Evolutionary conservation across 2,888 invertebrate genomes (phyloP).

Genomic region (Steinernema scapterisci): DNA sequence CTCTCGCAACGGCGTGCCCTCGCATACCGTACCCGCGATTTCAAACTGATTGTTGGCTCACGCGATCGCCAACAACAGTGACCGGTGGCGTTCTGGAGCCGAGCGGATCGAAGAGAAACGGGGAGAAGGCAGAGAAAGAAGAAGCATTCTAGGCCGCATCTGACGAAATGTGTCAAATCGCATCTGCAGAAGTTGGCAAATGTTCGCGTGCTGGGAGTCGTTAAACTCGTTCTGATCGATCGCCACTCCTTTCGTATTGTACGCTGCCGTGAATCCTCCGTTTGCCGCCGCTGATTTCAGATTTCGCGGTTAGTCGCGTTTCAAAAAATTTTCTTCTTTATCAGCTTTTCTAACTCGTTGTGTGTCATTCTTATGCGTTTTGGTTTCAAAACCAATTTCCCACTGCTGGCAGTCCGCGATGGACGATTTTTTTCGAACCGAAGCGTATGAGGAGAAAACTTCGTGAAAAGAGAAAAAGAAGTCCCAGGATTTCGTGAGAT

Average conservation of each 20-base stretch:
- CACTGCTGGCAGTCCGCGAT: too few species aligned
- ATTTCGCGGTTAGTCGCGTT: background rate
- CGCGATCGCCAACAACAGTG: background rate
- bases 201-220: conserved; percentile 21
- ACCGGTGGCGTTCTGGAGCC: background rate
- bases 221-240: conserved; percentile 7
- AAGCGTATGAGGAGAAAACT: too few species aligned
- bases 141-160: background rate
- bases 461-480: too few species aligned
- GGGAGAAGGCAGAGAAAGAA: background rate
- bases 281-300: background rate
- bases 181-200: background rate
- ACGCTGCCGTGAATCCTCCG: too few species aligned
- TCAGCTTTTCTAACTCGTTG: too few species aligned
- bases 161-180: background rate
- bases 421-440: too few species aligned
- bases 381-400: too few species aligned
- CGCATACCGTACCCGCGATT: background rate
- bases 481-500: too few species aligned
- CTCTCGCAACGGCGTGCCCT: background rate
- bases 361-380: too few species aligned
- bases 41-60: conserved; percentile 1
- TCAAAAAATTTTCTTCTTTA: too few species aligned
- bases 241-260: background rate
- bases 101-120: conserved; percentile 1